Percentiles rank a stretch among this genome's conserved stretches.
These are phyloP conservation scores for Xyrauchen texanus DNA, from an alignment of 2,113 vertebrate species.

Conservation along the genomic window DNA sequence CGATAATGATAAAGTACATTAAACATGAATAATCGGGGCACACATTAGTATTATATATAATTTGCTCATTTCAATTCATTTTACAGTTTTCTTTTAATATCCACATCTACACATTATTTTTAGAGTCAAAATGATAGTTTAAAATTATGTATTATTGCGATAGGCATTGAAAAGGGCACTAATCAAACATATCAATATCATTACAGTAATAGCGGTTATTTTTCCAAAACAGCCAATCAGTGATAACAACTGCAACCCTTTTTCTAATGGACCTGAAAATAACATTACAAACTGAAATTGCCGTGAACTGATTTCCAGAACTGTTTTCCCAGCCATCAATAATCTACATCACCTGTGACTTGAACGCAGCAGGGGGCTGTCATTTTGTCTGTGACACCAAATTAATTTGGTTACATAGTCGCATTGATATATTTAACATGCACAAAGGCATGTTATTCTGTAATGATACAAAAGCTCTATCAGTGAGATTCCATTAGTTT, in stretches of 20 bases:
- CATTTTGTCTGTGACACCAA: slow-evolving; percentile 42
- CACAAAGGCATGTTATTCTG: slow-evolving; percentile 63
- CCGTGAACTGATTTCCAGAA: slow-evolving; percentile 34
- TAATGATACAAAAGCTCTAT: slow-evolving; percentile 72
- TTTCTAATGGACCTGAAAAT: slow-evolving; percentile 52
- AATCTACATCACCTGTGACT: slow-evolving; percentile 41
- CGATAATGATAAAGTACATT: too few species aligned
- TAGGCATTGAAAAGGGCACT: slow-evolving; percentile 10
- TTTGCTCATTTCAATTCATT: neutral
- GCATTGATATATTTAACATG: slow-evolving; percentile 66
- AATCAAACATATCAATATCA: slow-evolving; percentile 33
- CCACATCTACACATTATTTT: neutral
- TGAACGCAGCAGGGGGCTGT: neutral
- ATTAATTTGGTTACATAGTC: slow-evolving; percentile 73
- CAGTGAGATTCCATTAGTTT: slow-evolving; percentile 81
- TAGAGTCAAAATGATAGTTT: neutral
- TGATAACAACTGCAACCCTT: slow-evolving; percentile 30
- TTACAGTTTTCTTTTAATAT: neutral
- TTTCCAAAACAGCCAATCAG: neutral
- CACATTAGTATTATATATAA: too few species aligned
- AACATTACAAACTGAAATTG: slow-evolving; percentile 37
- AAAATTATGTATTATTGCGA: slow-evolving; percentile 23
- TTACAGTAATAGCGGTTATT: slow-evolving; percentile 39
- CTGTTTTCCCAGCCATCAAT: slow-evolving; percentile 31
- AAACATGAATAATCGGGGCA: too few species aligned